Evolutionary conservation across 1,140 invertebrate genomes (phyloP), one percentile per base, ranked within the genome.

Genomic region (Panagrolaimus sp.): DNA sequence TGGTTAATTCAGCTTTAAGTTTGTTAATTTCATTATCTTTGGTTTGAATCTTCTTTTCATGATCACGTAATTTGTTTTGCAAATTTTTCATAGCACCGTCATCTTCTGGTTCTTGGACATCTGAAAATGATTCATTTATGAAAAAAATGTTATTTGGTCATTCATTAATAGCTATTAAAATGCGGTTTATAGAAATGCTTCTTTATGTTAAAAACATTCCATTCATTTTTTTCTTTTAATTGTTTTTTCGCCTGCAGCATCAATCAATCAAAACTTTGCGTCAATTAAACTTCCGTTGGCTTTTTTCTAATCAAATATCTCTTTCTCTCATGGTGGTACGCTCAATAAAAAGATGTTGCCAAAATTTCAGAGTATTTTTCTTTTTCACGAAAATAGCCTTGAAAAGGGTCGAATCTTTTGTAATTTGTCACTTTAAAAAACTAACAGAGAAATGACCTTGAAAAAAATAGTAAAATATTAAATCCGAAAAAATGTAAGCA

Each of bases 391-490:
- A 38, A 38, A 38, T 38, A 38, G 32, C 32, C 32, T 38, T 38
- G 32, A 38, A 38, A 38, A 7, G 32, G 32, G 32, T 38, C 32
- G 32, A n/a, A n/a, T 7, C 32, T 38, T 38, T 38, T 38, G 32
- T 7, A 38, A 38, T 38, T 38, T 38, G 32, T 38, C 32, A 28
- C 52, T 26, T 10, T 21, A 58, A 58, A 26, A 26, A 58, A 58
- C 21, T 10, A 58, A 58, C 21, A 58, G 21, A n/a, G n/a, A 12
- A 58, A 58, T 58, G 52, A 58, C 52, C 52, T 58, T 58, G 52
- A 58, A 58, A 58, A 28, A 28, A 58, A n/a, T n/a, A n/a, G n/a
- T n/a, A n/a, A n/a, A n/a, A n/a, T n/a, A n/a, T n/a, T n/a, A n/a
- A n/a, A n/a, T n/a, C 52, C 21, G 52, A 28, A 24, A 21, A n/a